These are phyloP conservation scores for Peromyscus eremicus DNA, from an alignment of 2,797 vertebrate genomes.

Conservation along the genomic window DNA sequence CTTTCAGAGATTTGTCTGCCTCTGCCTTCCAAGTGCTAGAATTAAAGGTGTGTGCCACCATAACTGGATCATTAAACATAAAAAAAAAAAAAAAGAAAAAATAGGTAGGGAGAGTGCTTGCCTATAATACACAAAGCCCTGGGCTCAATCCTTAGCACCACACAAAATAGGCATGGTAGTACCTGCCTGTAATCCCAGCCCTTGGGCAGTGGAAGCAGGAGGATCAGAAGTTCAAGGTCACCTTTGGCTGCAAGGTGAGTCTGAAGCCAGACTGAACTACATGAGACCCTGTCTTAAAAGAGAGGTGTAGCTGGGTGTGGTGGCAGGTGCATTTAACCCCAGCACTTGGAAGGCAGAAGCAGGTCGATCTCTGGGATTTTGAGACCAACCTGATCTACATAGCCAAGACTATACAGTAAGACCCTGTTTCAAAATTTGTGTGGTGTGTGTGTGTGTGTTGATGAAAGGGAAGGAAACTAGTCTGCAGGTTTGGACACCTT, in stretches of 20 bases:
- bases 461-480: not conserved
- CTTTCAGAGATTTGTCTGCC: not conserved
- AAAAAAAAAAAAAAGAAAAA: not conserved
- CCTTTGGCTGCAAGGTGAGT: not conserved
- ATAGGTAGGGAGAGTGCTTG: not conserved
- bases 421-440: not conserved
- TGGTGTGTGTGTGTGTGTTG: not conserved
- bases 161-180: not conserved
- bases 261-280: not conserved
- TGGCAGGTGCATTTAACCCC: not conserved
- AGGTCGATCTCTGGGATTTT: not conserved
- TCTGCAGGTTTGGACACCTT: too few relatives aligned
- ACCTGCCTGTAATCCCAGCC: not conserved
- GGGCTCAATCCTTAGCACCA: too few relatives aligned
- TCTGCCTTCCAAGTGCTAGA: not conserved
- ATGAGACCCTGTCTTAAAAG: too few relatives aligned
- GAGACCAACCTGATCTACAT: not conserved
- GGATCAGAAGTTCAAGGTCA: not conserved
- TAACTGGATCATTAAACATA: not conserved
- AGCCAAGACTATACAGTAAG: not conserved
- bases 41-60: not conserved
- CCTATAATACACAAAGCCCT: not conserved
- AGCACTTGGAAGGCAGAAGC: not conserved
- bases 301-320: not conserved
- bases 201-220: not conserved